Evolutionary conservation across 30 jellyfish, hydroid and myxozoan species (phyloP).

Genomic region (Mastigias papua): DNA sequence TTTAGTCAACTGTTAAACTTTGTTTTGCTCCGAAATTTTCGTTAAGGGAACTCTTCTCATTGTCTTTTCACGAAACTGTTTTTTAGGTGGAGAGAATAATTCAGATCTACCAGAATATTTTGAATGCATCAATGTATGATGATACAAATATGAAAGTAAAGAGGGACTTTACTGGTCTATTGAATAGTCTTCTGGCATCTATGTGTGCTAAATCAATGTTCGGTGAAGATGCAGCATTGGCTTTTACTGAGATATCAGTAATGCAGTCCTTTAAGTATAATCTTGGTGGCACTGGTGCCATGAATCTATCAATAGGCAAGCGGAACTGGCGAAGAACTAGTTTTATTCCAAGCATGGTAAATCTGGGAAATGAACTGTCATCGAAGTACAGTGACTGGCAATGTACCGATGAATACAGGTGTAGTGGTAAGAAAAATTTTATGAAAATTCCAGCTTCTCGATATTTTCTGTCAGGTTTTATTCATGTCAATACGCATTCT

Average conservation of each 20-base stretch:
- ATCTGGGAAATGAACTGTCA: constrained; percentile 51
- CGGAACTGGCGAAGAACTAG: constrained; percentile 26
- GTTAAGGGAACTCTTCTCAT: no score
- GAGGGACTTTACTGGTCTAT: constrained; percentile 62
- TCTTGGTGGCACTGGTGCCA: constrained; percentile 33
- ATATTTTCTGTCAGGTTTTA: no score
- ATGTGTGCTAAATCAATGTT: constrained; percentile 74
- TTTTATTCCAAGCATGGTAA: constrained; percentile 11
- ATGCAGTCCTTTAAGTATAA: constrained; percentile 69
- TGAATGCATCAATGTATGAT: constrained; percentile 49
- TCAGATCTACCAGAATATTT: constrained; percentile 62
- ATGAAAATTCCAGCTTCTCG: no score
- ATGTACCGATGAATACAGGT: constrained; percentile 69
- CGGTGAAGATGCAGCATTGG: constrained; percentile 63
- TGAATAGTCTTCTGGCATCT: constrained; percentile 40
- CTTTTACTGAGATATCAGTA: constrained; percentile 41
- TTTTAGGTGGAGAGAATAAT: constrained; percentile 61
- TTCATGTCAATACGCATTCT: no score
- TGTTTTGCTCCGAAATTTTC: no score
- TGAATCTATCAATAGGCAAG: constrained; percentile 36
- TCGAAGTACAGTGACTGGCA: constrained; percentile 58
- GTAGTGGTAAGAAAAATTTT: constrained; percentile 65
- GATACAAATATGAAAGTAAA: constrained; percentile 69
- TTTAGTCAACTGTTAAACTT: no score
- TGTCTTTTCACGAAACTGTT: neutral